phyloP scores from a whole-genome alignment of 2,888 invertebrate genomes.

The Sinodicranocentrus sp. region DNA sequence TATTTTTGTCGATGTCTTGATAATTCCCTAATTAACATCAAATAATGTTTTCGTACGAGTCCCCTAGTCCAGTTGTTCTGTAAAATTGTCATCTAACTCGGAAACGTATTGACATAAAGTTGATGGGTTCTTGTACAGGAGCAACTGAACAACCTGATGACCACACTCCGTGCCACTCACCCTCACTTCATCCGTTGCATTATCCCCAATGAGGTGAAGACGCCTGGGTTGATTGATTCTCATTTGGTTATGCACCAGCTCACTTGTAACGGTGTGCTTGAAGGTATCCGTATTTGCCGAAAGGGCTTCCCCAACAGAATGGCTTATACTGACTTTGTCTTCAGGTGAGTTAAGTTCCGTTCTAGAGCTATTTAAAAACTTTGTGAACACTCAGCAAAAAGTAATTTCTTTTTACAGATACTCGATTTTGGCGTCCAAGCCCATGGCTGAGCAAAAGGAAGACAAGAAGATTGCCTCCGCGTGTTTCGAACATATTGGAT shows the following conservation, averaged over 20 bases:
- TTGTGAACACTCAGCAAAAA: background rate
- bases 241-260: constrained; percentile 99
- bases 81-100: too few relatives aligned
- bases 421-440: constrained; percentile 99
- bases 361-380: background rate
- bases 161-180: constrained; percentile 95
- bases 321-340: constrained; percentile 96
- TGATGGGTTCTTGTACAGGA: too few relatives aligned
- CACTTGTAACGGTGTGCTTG: constrained; percentile 99
- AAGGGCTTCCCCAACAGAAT: constrained; percentile 99
- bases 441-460: constrained; percentile 89
- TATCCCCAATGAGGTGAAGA: constrained; percentile 99
- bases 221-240: constrained; percentile 97
- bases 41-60: too few relatives aligned
- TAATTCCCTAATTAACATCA: too few relatives aligned
- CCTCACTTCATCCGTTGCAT: constrained; percentile 99
- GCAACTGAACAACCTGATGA: constrained; percentile 99
- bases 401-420: constrained; percentile 83
- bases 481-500: constrained; percentile 90
- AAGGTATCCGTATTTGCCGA: constrained; percentile 99
- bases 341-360: too few relatives aligned
- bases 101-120: too few relatives aligned
- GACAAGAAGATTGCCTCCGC: constrained; percentile 91
- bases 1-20: too few relatives aligned
- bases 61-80: too few relatives aligned